Evolutionary conservation across 2,113 vertebrate species (phyloP).

Genomic region (Phocoena sinus): DNA sequence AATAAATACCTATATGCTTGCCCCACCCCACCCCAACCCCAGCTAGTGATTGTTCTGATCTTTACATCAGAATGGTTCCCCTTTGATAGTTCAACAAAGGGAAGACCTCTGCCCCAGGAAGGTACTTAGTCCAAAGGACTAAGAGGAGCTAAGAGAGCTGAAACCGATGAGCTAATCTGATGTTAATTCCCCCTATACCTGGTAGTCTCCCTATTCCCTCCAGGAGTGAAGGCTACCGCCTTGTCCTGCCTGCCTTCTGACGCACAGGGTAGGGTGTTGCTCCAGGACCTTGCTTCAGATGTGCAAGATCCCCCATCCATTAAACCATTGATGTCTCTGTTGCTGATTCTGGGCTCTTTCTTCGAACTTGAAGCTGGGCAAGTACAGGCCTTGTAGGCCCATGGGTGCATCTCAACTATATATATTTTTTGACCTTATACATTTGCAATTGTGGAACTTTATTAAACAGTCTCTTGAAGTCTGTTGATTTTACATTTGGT

Average conservation of each 20-base stretch:
- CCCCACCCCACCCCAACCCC: neutral
- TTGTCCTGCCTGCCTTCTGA: neutral
- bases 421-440: neutral
- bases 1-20: neutral
- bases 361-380: too few species aligned
- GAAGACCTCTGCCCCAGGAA: neutral
- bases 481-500: neutral
- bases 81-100: neutral
- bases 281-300: neutral
- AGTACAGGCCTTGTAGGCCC: too few species aligned
- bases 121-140: neutral
- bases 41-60: neutral
- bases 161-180: neutral
- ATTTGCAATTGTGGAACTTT: neutral
- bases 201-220: neutral
- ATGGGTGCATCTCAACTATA: too few species aligned
- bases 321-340: neutral
- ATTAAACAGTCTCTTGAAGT: neutral
- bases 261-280: neutral
- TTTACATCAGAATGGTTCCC: neutral
- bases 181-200: neutral
- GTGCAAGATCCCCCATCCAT: neutral
- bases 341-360: too few species aligned
- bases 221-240: neutral
- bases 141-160: neutral